A percentile compares a stretch with the other conserved stretches of the same genome.
These are phyloP conservation scores for Eupeodes luniger DNA, from an alignment of 2,888 invertebrate genomes.

Conservation along the genomic window DNA sequence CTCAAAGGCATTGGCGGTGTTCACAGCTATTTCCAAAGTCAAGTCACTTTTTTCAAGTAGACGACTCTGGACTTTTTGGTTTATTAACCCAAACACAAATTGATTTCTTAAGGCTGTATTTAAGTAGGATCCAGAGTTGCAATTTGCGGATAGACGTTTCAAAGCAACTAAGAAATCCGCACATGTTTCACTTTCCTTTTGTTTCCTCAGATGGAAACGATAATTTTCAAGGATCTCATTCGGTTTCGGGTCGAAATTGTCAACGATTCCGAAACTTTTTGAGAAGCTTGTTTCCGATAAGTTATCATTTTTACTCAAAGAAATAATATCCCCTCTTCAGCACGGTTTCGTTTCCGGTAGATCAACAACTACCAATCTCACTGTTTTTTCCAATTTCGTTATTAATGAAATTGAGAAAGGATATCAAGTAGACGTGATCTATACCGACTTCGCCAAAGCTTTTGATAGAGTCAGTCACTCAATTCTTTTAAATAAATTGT, in stretches of 20 bases:
- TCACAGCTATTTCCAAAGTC: background rate
- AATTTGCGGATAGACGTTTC: slow-evolving; percentile 33
- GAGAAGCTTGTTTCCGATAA: too few species aligned
- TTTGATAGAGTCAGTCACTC: too few species aligned
- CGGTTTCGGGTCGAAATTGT: slow-evolving; percentile 7
- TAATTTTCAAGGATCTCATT: slow-evolving; percentile 45
- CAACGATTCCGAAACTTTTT: too few species aligned
- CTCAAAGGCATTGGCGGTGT: slow-evolving; percentile 6
- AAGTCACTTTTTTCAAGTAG: background rate
- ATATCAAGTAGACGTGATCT: too few species aligned
- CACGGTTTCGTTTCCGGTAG: too few species aligned
- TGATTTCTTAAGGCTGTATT: slow-evolving; percentile 61
- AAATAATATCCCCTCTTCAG: too few species aligned
- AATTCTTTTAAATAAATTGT: too few species aligned
- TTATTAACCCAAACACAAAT: slow-evolving; percentile 61
- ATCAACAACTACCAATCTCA: too few species aligned
- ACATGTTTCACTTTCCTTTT: slow-evolving; percentile 16
- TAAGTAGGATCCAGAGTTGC: slow-evolving; percentile 48
- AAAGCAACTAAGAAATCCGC: background rate
- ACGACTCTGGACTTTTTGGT: slow-evolving; percentile 34
- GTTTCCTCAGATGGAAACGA: slow-evolving; percentile 29
- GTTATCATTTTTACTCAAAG: too few species aligned
- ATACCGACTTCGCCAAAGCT: too few species aligned
- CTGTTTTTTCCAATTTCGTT: too few species aligned
- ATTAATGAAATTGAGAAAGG: too few species aligned